Evolutionary conservation across 2,797 vertebrate genomes (phyloP).

Genomic region (Poecilia wingei): DNA sequence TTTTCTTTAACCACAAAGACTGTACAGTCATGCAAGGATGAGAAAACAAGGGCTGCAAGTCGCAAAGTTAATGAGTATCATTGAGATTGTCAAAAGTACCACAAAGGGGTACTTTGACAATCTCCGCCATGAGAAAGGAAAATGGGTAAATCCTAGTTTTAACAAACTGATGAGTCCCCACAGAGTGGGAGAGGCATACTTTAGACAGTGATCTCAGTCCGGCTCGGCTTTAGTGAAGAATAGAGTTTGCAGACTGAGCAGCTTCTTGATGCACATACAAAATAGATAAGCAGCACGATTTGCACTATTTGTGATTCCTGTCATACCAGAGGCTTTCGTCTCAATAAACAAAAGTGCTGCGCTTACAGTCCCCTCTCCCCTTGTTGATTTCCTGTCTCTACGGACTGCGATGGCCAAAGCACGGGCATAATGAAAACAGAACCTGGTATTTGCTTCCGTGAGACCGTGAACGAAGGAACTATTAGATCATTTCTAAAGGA

Average conservation of each 20-base stretch:
- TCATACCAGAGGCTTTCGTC: conserved; percentile 65
- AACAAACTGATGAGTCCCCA: conserved; percentile 46
- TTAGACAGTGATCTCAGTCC: conserved; percentile 62
- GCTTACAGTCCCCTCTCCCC: conserved; percentile 30
- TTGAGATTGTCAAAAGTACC: not conserved
- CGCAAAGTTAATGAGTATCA: not conserved
- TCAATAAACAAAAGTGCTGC: conserved; percentile 63
- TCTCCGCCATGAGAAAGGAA: conserved; percentile 33
- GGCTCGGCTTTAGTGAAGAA: conserved; percentile 27
- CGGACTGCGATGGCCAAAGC: conserved; percentile 19
- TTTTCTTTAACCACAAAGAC: not conserved
- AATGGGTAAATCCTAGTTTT: conserved; percentile 44
- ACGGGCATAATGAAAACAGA: conserved; percentile 42
- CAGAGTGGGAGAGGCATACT: conserved; percentile 64
- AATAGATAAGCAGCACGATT: conserved; percentile 52
- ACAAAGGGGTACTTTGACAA: conserved; percentile 37
- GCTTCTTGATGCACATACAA: conserved; percentile 42
- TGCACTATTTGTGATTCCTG: conserved; percentile 61
- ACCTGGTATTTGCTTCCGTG: conserved; percentile 30
- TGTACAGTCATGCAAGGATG: not conserved
- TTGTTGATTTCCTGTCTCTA: conserved; percentile 63
- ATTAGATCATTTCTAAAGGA: not conserved
- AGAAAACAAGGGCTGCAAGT: not conserved
- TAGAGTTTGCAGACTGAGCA: conserved; percentile 36
- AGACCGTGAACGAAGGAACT: conserved; percentile 1